Evolutionary conservation across 2,888 invertebrate species (phyloP).

Genomic region (Blastobasis adustella): DNA sequence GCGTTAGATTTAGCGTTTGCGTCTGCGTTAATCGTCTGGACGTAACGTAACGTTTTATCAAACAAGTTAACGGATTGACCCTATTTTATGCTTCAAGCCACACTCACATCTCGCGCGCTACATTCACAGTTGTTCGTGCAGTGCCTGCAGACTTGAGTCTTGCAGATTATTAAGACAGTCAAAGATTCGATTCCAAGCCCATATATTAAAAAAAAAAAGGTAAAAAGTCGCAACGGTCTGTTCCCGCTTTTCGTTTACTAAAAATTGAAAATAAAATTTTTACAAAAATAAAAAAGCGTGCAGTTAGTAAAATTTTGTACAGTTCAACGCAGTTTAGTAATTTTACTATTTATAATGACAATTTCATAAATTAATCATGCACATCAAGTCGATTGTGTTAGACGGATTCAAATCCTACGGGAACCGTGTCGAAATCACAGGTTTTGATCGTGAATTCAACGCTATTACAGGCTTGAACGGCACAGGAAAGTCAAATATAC

Average conservation of each 20-base stretch:
- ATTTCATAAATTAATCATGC: slow-evolving; percentile 75
- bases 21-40: too few species aligned
- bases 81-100: too few species aligned
- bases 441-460: slow-evolving; percentile 96
- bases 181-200: too few species aligned
- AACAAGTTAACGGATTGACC: too few species aligned
- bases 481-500: slow-evolving; percentile 97
- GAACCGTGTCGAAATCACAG: slow-evolving; percentile 90
- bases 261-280: background rate
- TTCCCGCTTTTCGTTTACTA: slow-evolving; percentile 15
- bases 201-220: background rate
- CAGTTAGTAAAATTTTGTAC: too few species aligned
- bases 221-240: background rate
- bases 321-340: background rate
- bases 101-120: too few species aligned
- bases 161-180: too few species aligned
- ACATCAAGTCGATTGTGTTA: slow-evolving; percentile 91
- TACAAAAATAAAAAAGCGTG: too few species aligned
- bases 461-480: slow-evolving; percentile 99
- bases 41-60: too few species aligned
- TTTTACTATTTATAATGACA: background rate
- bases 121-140: too few species aligned
- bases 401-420: slow-evolving; percentile 99
- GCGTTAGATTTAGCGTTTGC: too few species aligned
- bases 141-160: too few species aligned